Evolutionary conservation across 2,888 invertebrate species (phyloP), one percentile per base, ranked within the genome.

Genomic region (Keiferia lycopersicella): DNA sequence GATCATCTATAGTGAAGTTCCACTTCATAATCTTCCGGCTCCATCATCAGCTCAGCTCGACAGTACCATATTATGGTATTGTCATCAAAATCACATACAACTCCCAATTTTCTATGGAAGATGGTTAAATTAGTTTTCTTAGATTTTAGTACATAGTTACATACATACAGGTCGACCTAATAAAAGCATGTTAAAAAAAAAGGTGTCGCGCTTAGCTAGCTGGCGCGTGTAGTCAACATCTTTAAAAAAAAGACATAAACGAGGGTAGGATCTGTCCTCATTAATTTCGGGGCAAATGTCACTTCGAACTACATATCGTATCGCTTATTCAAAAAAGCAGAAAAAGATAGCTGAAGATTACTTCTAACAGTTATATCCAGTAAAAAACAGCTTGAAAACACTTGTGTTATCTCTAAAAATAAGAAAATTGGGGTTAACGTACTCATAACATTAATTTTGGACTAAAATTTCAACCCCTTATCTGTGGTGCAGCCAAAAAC

Each of bases 321-420:
- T 53, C 20, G 7, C 53, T 53, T 26, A 50, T 18, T 50, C 18
- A 11, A 53, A 53, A 53, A 53, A n/a, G 3, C 30, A 53, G 7
- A 53, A 26, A 11, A 18, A 12, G 18, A 41, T 45, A 45, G n/a
- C 16, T 45, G 4, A 45, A 4, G 18, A 22, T 0, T 20, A 6
- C 20, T 51, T 51, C 51, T 18, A 51, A 51, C 51, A 18, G 22
- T 18, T 51, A 51, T 20, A 51, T 12, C 2, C 51, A 51, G 22
- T 18, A 51, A 51, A 51, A 18, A 20, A 22, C 22, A 51, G 51
- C 51, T 20, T 22, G 4, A 45, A 51, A 51, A 51, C 51, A 51
- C 51, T 51, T 51, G 51, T 51, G 51, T 51, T 51, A 51, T 51
- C 51, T 51, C 14, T 34, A 56, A 56, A 56, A 56, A 26, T 34